Base-by-base conservation (phyloP, 1,140 invertebrate species). In the Nebria ingens region DNA sequence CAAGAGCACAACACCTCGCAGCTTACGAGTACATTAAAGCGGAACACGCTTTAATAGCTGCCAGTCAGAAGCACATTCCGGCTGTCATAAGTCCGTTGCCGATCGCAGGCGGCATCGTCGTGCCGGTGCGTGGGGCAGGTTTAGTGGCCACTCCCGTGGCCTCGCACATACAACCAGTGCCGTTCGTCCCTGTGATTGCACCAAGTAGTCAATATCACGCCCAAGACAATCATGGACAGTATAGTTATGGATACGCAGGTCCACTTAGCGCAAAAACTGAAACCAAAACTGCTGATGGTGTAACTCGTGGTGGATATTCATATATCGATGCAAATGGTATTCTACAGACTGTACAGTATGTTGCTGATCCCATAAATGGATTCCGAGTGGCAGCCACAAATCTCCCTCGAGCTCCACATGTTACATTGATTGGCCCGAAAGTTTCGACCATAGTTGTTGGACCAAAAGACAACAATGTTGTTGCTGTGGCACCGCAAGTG, bases 301-400 rank as follows among this genome's bases (percentile, higher is more conserved):
- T 80, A 21, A 84, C 82, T 3, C 77, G 76, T 21, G 84, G 84
- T 22, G 79, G 78, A 38, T 87, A 85, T 66, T 82, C 81, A 54
- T 87, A 86, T 63, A 73, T 87, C 19, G 85, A 87, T 64, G 77
- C 79, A 9, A 76, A 85, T 64, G 84, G 84, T 1, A 67, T 82
- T 20, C 61, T 83, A 2, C 84, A 86, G 65, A 78, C 77, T 20
- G 80, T 83, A 17, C 72, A 77, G 54, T 86, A 86, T 65, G 74
- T 83, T 21, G 77, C 84, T 25, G 82, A 86, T 72, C 74, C 76
- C 2, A 70, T 74, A 34, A 74, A 81, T 61, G 84, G 84, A 53
- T 86, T 86, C 70, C 73, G 83, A 62, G 74, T 75, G 25, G 66
- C 79, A 19, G 83, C 79, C 21, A 82, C 80, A 21, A 84, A 85